These are phyloP conservation scores for Elephas maximus DNA, from an alignment of 2,113 vertebrate genomes.

Conservation along the genomic window DNA sequence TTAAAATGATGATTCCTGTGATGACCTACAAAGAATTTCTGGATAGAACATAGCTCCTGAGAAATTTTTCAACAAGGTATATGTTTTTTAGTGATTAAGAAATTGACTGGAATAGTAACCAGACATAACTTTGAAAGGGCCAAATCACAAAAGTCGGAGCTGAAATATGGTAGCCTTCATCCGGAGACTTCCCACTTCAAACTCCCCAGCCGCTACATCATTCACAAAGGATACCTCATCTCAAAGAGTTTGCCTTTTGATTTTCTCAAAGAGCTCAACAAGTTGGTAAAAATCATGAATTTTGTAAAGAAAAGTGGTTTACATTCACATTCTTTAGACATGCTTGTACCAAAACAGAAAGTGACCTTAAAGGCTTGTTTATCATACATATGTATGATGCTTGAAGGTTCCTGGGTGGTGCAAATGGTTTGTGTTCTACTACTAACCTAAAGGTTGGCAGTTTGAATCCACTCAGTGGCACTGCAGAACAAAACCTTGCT, in stretches of 20 bases:
- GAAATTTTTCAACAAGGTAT: not conserved
- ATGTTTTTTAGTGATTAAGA: not conserved
- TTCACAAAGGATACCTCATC: not conserved
- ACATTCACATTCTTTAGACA: not conserved
- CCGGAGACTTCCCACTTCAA: not conserved
- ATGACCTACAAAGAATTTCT: not conserved
- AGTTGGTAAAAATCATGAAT: not conserved
- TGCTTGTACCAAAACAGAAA: not conserved
- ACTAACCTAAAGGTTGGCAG: too few relatives aligned
- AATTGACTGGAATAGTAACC: not conserved
- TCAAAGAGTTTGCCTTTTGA: not conserved
- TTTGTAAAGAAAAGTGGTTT: not conserved
- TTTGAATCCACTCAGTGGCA: too few relatives aligned
- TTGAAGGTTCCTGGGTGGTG: too few relatives aligned
- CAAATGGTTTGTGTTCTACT: too few relatives aligned
- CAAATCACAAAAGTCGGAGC: not conserved
- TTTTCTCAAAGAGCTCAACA: conserved; percentile 24
- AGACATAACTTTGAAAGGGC: not conserved
- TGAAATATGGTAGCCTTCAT: conserved; percentile 24
- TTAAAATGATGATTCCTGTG: not conserved
- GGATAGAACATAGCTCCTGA: conserved; percentile 34
- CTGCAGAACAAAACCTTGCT: too few relatives aligned
- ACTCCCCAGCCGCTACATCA: not conserved
- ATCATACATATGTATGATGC: not conserved
- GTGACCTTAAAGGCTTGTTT: not conserved